These are phyloP conservation scores for Actias luna DNA, from an alignment of 2,888 invertebrate genomes.

Conservation along the genomic window DNA sequence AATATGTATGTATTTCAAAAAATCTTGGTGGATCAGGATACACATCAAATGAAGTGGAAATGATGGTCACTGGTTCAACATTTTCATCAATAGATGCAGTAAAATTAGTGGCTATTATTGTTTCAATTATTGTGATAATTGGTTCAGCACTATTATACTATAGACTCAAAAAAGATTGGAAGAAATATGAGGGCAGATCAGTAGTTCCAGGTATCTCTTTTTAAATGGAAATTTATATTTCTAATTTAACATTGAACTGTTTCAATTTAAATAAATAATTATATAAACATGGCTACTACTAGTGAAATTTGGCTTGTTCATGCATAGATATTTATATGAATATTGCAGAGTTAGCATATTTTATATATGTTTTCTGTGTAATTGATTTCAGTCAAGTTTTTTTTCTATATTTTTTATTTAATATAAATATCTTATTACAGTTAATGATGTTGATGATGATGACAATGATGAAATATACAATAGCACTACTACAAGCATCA, in stretches of 20 bases:
- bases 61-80: slow-evolving; percentile 78
- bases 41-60: slow-evolving; percentile 81
- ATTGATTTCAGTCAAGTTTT: too few species aligned
- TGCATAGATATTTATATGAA: too few species aligned
- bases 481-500: slow-evolving; percentile 64
- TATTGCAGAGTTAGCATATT: too few species aligned
- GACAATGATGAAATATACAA: slow-evolving; percentile 76
- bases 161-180: slow-evolving; percentile 67
- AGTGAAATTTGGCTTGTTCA: too few species aligned
- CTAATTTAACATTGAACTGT: neutral
- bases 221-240: neutral
- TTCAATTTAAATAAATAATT: neutral
- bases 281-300: too few species aligned
- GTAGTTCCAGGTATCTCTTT: slow-evolving; percentile 58
- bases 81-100: slow-evolving; percentile 69
- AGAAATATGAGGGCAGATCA: slow-evolving; percentile 63
- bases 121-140: slow-evolving; percentile 70
- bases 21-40: slow-evolving; percentile 76
- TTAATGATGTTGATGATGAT: slow-evolving; percentile 74
- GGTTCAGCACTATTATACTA: slow-evolving; percentile 69
- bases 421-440: slow-evolving; percentile 41
- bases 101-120: slow-evolving; percentile 69
- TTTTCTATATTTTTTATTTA: too few species aligned
- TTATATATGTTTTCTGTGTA: too few species aligned
- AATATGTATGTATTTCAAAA: slow-evolving; percentile 84